Conservation (phyloP, 2,797 vertebrate species). For the Eupleurogrammus muticus region DNA sequence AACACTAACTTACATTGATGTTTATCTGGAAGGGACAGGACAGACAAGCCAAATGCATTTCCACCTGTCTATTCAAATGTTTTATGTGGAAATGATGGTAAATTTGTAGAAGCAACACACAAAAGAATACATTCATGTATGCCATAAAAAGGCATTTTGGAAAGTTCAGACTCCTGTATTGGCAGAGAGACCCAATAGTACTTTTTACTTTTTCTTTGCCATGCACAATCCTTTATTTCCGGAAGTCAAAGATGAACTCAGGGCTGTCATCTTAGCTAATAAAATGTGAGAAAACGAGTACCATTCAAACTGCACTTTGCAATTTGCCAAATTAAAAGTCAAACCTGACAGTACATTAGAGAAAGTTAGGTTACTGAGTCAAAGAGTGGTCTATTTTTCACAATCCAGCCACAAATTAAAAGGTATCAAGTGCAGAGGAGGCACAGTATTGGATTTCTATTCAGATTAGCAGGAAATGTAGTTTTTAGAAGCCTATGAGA, state of each 20-base stretch:
- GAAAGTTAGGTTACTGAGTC: conserved; percentile 15
- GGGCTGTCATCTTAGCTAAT: conserved; percentile 16
- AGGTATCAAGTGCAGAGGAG: background rate
- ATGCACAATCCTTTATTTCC: conserved; percentile 11
- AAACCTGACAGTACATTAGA: conserved; percentile 8
- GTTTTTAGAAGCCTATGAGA: background rate
- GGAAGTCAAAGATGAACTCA: conserved; percentile 11
- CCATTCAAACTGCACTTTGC: conserved; percentile 6
- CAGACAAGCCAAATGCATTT: conserved; percentile 1
- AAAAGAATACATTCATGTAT: conserved; percentile 4
- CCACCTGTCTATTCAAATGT: background rate
- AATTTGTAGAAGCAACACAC: conserved; percentile 6
- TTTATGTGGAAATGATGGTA: background rate
- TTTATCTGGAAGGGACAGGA: conserved; percentile 1
- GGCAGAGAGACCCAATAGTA: conserved; percentile 13
- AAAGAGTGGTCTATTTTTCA: conserved; percentile 12
- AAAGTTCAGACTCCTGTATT: conserved; percentile 34
- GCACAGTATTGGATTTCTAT: conserved; percentile 17
- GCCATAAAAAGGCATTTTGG: background rate
- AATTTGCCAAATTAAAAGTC: conserved; percentile 27
- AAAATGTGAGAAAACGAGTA: conserved; percentile 21
- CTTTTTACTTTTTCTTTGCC: conserved; percentile 9
- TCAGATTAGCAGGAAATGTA: conserved; percentile 20
- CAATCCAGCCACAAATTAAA: conserved; percentile 8
- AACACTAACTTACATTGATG: background rate